Base-by-base conservation (phyloP, 2,797 vertebrate species). In the Anguilla marmorata region DNA sequence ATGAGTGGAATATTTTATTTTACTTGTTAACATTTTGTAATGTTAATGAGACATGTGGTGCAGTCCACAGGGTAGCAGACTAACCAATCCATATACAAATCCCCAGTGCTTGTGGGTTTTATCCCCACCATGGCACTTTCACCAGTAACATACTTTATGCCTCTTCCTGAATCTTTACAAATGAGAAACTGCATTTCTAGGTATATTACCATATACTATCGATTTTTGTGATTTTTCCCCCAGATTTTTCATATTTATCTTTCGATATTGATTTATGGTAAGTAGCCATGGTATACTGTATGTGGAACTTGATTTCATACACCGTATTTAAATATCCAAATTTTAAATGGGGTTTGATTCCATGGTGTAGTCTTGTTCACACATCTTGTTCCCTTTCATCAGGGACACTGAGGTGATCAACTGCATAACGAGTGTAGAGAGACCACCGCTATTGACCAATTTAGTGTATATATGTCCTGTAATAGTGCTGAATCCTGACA, bases 401-500 rank as follows among this genome's bases (percentile, higher is more conserved):
- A 80, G 88, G 63, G 85, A n/a, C 85, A 88, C 30, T 63, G 27
- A 33, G 48, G 84, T 7, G n/a, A 58, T 58, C 24, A 60, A 2
- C 30, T 58, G n/a, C 54, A 60, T 50, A 58, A 37, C 48, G 24
- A 45, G 84, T 85, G 84, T 7, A 85, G 7, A 9, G 58, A 63
- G 63, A 3, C 12, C n/a, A 33, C 27, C 84, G 33, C 50, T 85
- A 56, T 85, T 58, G 52, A 58, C 63, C n/a, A 37, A 41, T 84
- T 60, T 60, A 88, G 33, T 87, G 87, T 88, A 72, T 63, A 33
- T 88, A 87, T 85, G 58, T 30, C 19, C 85, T 90, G 45, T 87
- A 82, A 72, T 84, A 91, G 90, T 89, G 16, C 79, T 88, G 87
- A 91, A 52, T 85, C 86, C 54, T 19, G 83, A 12, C 82, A 84